These are phyloP conservation scores for Batillaria attramentaria DNA, from an alignment of 1,140 invertebrate genomes.

Conservation along the genomic window DNA sequence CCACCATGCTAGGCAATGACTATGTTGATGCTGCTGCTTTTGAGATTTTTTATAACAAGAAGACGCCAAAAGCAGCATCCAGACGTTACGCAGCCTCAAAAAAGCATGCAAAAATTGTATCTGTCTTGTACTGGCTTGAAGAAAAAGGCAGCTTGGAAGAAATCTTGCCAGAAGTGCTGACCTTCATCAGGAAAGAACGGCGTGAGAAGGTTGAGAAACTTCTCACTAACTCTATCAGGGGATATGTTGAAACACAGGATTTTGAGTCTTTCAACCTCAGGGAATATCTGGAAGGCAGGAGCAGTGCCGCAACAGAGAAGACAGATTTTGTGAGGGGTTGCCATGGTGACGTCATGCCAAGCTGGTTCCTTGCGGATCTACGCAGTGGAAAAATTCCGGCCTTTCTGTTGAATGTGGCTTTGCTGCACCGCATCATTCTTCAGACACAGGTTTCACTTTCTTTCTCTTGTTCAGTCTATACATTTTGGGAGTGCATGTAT, in stretches of 20 bases:
- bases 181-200: constrained; percentile 51
- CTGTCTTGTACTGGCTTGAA: constrained; percentile 82
- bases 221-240: constrained; percentile 51
- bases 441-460: constrained; percentile 78
- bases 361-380: constrained; percentile 79
- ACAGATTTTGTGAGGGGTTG: constrained; percentile 38
- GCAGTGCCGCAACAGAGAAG: neutral
- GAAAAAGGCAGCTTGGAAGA: constrained; percentile 77
- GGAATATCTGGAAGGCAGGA: constrained; percentile 36
- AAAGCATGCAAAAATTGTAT: constrained; percentile 74
- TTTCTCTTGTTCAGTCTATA: neutral
- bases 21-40: constrained; percentile 82
- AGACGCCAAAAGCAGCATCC: constrained; percentile 72
- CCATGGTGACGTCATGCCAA: constrained; percentile 69
- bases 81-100: constrained; percentile 54
- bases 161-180: constrained; percentile 76
- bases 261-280: constrained; percentile 41
- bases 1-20: constrained; percentile 90
- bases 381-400: constrained; percentile 76
- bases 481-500: too few species aligned
- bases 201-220: constrained; percentile 49
- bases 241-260: constrained; percentile 47
- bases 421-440: constrained; percentile 78
- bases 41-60: constrained; percentile 81
- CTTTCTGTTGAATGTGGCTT: constrained; percentile 80